These are phyloP conservation scores for Busseola fusca DNA, from an alignment of 2,888 invertebrate genomes.

Conservation along the genomic window DNA sequence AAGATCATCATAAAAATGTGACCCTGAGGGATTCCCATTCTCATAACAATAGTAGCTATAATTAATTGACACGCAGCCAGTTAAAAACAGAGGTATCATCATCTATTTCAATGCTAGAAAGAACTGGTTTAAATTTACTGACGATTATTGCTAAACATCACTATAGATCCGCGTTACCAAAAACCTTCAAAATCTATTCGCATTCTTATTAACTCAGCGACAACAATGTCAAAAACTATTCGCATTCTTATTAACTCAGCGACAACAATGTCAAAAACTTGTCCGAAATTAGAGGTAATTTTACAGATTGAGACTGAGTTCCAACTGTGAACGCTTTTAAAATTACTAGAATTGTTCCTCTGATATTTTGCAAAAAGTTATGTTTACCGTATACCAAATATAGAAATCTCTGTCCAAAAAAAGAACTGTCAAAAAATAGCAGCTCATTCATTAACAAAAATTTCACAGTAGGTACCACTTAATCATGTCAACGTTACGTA, in stretches of 20 bases:
- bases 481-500: slow-evolving; percentile 44
- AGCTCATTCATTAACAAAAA: slow-evolving; percentile 37
- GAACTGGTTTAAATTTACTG: slow-evolving; percentile 48
- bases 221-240: no score
- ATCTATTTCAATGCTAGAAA: slow-evolving; percentile 26
- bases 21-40: slow-evolving; percentile 58
- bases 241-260: no score
- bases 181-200: no score
- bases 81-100: slow-evolving; percentile 49
- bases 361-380: neutral
- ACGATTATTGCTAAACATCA: slow-evolving; percentile 18
- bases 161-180: no score
- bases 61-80: slow-evolving; percentile 48
- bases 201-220: no score
- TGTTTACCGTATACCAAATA: neutral
- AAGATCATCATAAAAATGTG: slow-evolving; percentile 39
- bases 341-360: no score
- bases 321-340: no score
- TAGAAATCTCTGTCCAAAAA: slow-evolving; percentile 19
- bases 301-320: no score
- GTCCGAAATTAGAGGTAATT: no score
- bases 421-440: slow-evolving; percentile 13
- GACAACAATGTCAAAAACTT: no score
- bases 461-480: slow-evolving; percentile 3
- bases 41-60: slow-evolving; percentile 57